Percentiles rank a stretch among this genome's conserved stretches.
Evolutionary conservation across 2,113 vertebrate species (phyloP).

Genomic region (Scytalopus superciliaris): DNA sequence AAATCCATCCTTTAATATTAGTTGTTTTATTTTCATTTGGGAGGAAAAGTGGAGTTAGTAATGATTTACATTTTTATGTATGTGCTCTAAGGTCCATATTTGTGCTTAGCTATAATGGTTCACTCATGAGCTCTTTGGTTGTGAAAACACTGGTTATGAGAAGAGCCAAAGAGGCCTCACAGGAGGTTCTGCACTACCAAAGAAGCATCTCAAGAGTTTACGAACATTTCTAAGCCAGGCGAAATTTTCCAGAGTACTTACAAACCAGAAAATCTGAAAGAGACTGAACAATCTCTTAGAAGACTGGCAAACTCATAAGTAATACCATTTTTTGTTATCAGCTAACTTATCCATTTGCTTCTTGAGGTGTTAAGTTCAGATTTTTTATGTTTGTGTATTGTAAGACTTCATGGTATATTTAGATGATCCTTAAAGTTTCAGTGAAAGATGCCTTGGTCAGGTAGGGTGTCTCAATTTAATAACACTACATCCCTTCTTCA

Average conservation of each 20-base stretch:
- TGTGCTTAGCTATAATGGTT: background rate
- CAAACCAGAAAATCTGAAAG: background rate
- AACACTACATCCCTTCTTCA: background rate
- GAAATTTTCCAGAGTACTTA: background rate
- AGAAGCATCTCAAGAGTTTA: background rate
- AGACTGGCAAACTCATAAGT: background rate
- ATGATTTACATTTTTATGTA: background rate
- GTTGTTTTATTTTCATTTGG: background rate
- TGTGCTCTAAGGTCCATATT: background rate
- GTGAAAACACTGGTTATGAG: background rate
- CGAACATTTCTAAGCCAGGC: background rate
- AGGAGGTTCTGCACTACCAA: background rate
- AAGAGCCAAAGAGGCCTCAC: background rate
- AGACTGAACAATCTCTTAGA: background rate
- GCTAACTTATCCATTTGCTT: background rate
- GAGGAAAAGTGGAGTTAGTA: background rate
- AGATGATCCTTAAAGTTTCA: background rate
- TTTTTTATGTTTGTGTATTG: background rate
- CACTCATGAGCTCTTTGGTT: background rate
- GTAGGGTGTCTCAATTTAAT: background rate
- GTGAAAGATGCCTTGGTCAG: background rate
- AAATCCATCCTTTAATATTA: background rate
- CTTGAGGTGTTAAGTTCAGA: background rate
- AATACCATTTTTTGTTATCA: background rate
- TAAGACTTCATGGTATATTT: background rate